Base-by-base conservation (phyloP, 2,888 invertebrate species). In the Neuroscelio doddi region DNA sequence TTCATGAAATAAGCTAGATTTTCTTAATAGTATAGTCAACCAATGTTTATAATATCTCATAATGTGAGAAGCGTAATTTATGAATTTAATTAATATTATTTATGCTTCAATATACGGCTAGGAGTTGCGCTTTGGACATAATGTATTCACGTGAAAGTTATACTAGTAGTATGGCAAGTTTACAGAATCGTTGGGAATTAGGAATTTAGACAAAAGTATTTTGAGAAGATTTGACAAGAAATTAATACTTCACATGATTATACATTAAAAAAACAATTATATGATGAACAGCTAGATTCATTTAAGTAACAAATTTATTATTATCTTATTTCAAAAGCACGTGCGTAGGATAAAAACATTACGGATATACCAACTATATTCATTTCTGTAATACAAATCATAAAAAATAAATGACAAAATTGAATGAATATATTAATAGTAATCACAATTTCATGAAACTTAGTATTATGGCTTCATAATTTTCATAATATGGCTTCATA, bases 111-210 rank as follows among this genome's bases (percentile, higher is more conserved):
- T 36, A 36, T 36, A 36, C n/a, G 36, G 14, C 36, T 12, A 10
- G 36, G 10, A 12, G 36, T 36, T 12, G 15, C 15, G 30, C 30
- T 9, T 9, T 3, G n/a, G 30, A 30, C 36, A 15, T 36, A 12
- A 36, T 36, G 36, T 36, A 36, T 36, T 36, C 36, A 36, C 1
- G 36, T 4, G 36, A 36, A 36, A 36, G 12, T 36, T 36, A 36
- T 36, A 30, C n/a, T 9, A 14, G 36, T 14, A 7, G 10, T 14
- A 7, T 2, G 10, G 36, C 14, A 36, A 36, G 36, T 36, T 36
- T 36, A 14, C 14, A 7, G 15, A 36, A 36, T 15, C 36, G 12
- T 36, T 2, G 10, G 14, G 36, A 36, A 36, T 36, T 10, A 9
- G 30, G 30, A 30, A 4, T 30, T 36, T 36, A 10, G 36, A 14